Evolutionary conservation across 2,888 invertebrate species (phyloP).

Genomic region (Eugnorisma glareosa): DNA sequence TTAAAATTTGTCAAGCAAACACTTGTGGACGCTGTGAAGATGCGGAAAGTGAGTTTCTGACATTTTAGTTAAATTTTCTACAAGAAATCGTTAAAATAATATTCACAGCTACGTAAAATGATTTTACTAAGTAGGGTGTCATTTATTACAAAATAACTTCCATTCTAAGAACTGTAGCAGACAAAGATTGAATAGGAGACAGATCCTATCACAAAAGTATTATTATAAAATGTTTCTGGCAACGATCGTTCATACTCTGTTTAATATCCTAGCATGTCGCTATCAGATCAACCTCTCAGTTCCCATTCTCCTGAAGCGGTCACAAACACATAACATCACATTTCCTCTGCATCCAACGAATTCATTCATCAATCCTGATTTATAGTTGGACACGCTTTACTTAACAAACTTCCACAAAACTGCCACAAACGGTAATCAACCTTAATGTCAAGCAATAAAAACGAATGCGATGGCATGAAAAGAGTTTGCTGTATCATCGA

Average conservation of each 20-base stretch:
- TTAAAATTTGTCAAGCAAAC: conserved; percentile 19
- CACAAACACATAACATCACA: conserved; percentile 47
- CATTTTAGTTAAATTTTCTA: not conserved
- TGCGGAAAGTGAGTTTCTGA: not conserved
- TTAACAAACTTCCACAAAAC: conserved; percentile 34
- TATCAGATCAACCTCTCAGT: conserved; percentile 7
- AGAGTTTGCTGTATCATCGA: conserved; percentile 29
- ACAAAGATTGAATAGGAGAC: not conserved
- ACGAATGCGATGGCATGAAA: conserved; percentile 39
- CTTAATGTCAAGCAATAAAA: conserved; percentile 52
- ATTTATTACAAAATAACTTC: not conserved
- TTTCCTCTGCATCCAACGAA: conserved; percentile 57
- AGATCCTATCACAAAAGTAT: not conserved
- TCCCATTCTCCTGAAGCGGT: conserved; percentile 15
- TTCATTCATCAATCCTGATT: conserved; percentile 68
- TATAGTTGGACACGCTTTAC: conserved; percentile 59
- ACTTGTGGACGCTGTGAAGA: not conserved
- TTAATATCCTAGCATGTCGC: not conserved
- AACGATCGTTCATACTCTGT: not conserved
- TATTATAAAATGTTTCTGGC: not conserved
- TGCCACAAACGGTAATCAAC: conserved; percentile 56
- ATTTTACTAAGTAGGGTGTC: not conserved
- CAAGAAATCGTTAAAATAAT: not conserved
- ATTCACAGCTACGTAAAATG: not conserved
- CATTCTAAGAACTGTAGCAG: not conserved